phyloP scores from a whole-genome alignment of 53 echinoderm and acorn worm species.

The Henricia sp. region DNA sequence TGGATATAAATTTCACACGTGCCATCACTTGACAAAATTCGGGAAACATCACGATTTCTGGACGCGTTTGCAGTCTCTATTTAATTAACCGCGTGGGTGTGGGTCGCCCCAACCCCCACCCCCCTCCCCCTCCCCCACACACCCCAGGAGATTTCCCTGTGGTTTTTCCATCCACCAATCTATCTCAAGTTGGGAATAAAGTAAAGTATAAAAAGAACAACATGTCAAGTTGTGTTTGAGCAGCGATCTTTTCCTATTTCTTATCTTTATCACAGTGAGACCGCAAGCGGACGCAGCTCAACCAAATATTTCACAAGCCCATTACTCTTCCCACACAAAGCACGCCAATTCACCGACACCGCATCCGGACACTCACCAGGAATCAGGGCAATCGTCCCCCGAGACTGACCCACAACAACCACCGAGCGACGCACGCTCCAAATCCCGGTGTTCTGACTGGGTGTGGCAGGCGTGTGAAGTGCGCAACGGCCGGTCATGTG shows the following conservation, averaged over 20 bases:
- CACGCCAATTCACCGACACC: constrained; percentile 11
- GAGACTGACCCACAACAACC: not conserved
- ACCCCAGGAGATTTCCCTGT: no score
- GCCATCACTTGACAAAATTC: no score
- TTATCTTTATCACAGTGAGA: not conserved
- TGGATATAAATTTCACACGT: no score
- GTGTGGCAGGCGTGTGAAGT: constrained; percentile 49
- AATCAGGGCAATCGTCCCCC: not conserved
- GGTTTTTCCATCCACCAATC: no score
- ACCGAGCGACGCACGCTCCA: not conserved
- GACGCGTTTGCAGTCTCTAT: no score
- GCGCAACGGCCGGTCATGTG: constrained; percentile 50
- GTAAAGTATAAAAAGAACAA: no score
- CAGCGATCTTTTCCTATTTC: not conserved
- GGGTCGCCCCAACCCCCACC: no score
- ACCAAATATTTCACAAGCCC: not conserved
- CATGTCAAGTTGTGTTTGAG: no score
- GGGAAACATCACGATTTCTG: no score
- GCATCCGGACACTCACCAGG: not conserved
- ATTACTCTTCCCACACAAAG: not conserved
- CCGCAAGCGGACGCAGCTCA: constrained; percentile 50
- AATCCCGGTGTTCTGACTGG: constrained; percentile 57
- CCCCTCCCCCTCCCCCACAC: no score
- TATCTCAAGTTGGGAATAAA: no score
- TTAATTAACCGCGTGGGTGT: no score